Evolutionary conservation across 2,113 vertebrate genomes (phyloP).

Genomic region (Cavia porcellus): DNA sequence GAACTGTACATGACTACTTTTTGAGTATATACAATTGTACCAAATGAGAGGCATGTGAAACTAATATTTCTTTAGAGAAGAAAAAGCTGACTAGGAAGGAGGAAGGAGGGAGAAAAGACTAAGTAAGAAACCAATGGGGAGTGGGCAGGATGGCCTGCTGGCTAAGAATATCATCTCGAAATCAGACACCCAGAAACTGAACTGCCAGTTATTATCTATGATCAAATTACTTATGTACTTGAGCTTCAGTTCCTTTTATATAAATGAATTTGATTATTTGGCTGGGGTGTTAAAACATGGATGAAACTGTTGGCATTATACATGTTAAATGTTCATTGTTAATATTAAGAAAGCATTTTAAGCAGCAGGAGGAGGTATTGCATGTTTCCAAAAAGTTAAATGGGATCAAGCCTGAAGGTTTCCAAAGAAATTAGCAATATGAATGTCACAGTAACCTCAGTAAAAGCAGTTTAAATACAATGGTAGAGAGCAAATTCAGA

Average conservation of each 20-base stretch:
- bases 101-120: neutral
- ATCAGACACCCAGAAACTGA: neutral
- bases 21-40: neutral
- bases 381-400: neutral
- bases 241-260: neutral
- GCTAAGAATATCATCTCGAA: neutral
- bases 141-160: neutral
- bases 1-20: neutral
- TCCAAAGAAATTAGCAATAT: neutral
- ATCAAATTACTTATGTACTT: neutral
- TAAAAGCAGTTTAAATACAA: neutral
- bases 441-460: neutral
- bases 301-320: neutral
- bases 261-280: neutral
- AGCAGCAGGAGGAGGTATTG: neutral
- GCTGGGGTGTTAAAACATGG: neutral
- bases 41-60: neutral
- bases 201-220: neutral
- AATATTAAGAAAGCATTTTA: slow-evolving; percentile 3
- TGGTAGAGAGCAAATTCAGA: neutral
- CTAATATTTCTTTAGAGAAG: neutral
- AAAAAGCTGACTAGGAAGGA: neutral
- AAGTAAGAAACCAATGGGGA: neutral
- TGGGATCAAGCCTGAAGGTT: neutral
- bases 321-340: neutral